phyloP scores from a whole-genome alignment of 2,113 vertebrate species.

The Chaetops frenatus region DNA sequence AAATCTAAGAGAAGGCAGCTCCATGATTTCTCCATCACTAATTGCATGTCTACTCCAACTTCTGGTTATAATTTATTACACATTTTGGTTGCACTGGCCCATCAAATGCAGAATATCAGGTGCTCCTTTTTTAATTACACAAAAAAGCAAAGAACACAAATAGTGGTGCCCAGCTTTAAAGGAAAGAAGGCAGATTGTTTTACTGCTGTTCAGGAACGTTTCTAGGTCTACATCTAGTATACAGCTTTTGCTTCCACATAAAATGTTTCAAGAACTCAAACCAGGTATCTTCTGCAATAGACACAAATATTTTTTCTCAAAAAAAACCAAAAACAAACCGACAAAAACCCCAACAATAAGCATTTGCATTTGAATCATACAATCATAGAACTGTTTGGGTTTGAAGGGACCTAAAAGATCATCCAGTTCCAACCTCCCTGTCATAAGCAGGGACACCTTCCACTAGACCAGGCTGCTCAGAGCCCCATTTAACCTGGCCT shows the following conservation, averaged over 20 bases:
- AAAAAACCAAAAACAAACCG: background rate
- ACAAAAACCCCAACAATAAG: background rate
- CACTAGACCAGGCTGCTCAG: background rate
- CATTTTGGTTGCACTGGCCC: background rate
- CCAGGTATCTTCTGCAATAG: background rate
- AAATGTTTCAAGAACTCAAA: slow-evolving; percentile 37
- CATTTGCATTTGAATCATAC: background rate
- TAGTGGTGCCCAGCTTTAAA: background rate
- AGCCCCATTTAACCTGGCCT: too few relatives aligned
- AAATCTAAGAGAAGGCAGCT: background rate
- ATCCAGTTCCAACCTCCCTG: background rate
- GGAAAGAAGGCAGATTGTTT: background rate
- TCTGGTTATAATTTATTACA: background rate
- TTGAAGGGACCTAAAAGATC: background rate
- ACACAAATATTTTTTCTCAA: background rate
- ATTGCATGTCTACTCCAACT: background rate
- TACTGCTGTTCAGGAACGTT: background rate
- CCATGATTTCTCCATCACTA: background rate
- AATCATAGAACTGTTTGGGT: background rate
- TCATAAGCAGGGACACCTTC: fast-evolving
- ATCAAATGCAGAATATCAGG: background rate
- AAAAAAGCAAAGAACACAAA: background rate
- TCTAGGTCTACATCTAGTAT: background rate
- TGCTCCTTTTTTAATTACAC: background rate
- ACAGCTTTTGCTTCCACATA: background rate